A percentile compares a stretch with the other conserved stretches of the same genome.
Conservation (phyloP, 1,140 invertebrate genomes). For the Wiebesia pumilae region DNA sequence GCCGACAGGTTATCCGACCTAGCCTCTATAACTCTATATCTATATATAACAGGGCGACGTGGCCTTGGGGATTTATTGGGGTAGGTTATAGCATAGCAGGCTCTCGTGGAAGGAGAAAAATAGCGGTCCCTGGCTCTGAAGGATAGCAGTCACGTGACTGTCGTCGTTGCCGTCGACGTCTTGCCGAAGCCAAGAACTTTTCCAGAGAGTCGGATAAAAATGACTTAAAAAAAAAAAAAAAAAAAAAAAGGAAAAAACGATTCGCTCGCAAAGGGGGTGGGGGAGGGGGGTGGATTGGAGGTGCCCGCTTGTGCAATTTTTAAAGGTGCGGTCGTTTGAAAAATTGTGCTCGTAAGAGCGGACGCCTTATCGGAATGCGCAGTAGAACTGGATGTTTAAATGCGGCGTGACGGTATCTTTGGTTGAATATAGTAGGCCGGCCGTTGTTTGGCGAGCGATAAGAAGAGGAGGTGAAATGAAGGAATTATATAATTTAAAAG, state of each 20-base stretch:
- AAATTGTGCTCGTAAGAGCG: neutral
- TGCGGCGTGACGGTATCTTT: neutral
- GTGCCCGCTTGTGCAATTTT: neutral
- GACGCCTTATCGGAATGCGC: neutral
- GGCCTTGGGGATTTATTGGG: constrained; percentile 40
- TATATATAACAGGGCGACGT: neutral
- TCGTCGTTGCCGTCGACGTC: neutral
- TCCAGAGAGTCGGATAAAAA: constrained; percentile 23
- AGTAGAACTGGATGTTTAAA: neutral
- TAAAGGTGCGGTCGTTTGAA: neutral
- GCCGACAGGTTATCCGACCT: constrained; percentile 11
- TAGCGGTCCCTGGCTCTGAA: neutral
- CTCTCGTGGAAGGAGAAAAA: constrained; percentile 22
- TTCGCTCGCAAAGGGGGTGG: neutral
- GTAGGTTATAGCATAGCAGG: neutral
- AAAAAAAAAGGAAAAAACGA: too few species aligned
- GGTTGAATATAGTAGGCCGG: neutral
- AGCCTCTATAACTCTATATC: neutral
- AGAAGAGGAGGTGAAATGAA: neutral
- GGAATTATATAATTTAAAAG: neutral
- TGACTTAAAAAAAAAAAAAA: too few species aligned
- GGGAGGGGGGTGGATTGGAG: neutral
- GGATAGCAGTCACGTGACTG: constrained; percentile 27
- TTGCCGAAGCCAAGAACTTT: neutral
- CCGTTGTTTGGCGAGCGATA: neutral